Evolutionary conservation across 2,113 vertebrate genomes (phyloP).

Genomic region (Procavia capensis): DNA sequence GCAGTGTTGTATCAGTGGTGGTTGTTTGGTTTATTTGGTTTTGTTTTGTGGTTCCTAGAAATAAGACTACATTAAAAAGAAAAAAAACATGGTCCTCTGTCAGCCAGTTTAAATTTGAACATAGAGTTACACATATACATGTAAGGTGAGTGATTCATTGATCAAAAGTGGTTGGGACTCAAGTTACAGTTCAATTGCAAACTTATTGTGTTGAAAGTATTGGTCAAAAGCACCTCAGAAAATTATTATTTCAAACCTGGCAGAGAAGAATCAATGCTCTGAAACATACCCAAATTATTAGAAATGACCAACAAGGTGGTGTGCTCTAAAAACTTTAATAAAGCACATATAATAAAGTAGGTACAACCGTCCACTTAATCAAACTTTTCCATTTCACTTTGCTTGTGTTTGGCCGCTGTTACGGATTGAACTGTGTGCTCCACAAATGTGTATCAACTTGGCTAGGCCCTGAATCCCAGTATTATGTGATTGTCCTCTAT

Average conservation of each 20-base stretch:
- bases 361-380: neutral
- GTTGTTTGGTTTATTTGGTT: neutral
- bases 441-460: too few relatives aligned
- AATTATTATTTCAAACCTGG: constrained; percentile 6
- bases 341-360: neutral
- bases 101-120: neutral
- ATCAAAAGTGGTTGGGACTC: neutral
- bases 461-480: too few relatives aligned
- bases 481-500: too few relatives aligned
- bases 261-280: neutral
- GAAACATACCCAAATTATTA: neutral
- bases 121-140: neutral
- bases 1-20: neutral
- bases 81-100: too few relatives aligned
- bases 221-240: neutral
- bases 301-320: neutral
- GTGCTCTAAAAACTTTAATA: neutral
- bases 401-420: neutral
- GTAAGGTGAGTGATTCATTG: neutral
- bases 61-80: neutral
- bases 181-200: neutral
- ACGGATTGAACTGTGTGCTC: too few relatives aligned
- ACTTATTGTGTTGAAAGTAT: constrained; percentile 10
- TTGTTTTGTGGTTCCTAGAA: neutral
- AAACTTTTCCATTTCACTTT: neutral